Percentiles rank a stretch among this genome's conserved stretches.
These are phyloP conservation scores for Drosophila bocqueti DNA, from an alignment of 1,140 invertebrate genomes.

Conservation along the genomic window DNA sequence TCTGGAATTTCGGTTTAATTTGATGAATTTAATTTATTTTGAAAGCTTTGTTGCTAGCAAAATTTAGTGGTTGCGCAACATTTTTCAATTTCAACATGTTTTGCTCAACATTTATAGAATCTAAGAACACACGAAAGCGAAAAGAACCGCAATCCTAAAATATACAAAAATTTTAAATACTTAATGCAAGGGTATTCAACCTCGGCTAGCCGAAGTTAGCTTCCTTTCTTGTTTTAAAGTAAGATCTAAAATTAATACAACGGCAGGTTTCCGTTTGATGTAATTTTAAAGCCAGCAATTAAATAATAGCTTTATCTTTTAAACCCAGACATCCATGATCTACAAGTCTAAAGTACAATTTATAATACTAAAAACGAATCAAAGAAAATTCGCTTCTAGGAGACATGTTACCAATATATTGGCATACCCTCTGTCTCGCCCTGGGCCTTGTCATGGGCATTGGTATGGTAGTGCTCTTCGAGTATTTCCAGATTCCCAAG, in stretches of 20 bases:
- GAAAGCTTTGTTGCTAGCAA: too few relatives aligned
- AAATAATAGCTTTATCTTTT: background rate
- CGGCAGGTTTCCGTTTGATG: constrained; percentile 3
- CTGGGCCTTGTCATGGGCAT: background rate
- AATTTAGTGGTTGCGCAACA: too few relatives aligned
- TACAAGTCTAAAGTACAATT: background rate
- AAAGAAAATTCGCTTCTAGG: background rate
- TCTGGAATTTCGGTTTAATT: too few relatives aligned
- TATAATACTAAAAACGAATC: background rate
- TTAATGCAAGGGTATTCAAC: too few relatives aligned
- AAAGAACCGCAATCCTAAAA: too few relatives aligned
- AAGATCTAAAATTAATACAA: background rate
- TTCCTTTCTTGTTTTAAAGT: too few relatives aligned
- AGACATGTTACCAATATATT: background rate
- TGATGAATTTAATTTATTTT: too few relatives aligned
- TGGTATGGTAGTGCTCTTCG: background rate
- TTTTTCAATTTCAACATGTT: too few relatives aligned
- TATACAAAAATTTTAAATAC: too few relatives aligned
- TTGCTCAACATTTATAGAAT: too few relatives aligned
- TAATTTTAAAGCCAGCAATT: background rate
- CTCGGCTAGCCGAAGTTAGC: too few relatives aligned
- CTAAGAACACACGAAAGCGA: too few relatives aligned
- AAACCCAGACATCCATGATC: background rate
- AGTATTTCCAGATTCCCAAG: background rate
- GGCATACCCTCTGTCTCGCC: background rate